Percentiles rank a stretch among this genome's conserved stretches.
Conservation (phyloP, 2,113 vertebrate genomes). For the Vombatus ursinus region DNA sequence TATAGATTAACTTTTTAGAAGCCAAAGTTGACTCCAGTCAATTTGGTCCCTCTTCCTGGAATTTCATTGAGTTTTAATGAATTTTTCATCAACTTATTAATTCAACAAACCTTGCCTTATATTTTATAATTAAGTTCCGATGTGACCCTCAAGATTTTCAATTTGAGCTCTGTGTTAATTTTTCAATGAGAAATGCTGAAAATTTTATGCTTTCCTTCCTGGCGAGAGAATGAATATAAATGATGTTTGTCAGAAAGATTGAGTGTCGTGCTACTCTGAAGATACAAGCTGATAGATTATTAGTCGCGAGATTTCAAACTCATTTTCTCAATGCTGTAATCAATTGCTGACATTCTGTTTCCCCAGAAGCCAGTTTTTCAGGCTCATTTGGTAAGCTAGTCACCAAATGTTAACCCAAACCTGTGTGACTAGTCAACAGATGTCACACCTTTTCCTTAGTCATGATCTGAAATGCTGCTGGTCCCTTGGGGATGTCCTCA, state of each 20-base stretch:
- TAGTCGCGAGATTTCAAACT: constrained; percentile 68
- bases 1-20: constrained; percentile 56
- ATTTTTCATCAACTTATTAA: constrained; percentile 76
- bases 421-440: constrained; percentile 42
- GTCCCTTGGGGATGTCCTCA: neutral
- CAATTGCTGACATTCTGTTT: constrained; percentile 67
- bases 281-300: constrained; percentile 72
- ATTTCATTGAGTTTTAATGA: constrained; percentile 70
- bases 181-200: constrained; percentile 72
- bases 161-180: constrained; percentile 69
- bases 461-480: neutral
- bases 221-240: constrained; percentile 63
- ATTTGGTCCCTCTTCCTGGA: neutral
- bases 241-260: constrained; percentile 68
- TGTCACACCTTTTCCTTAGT: constrained; percentile 49
- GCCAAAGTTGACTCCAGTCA: constrained; percentile 38
- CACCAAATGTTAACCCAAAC: constrained; percentile 44
- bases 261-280: constrained; percentile 56
- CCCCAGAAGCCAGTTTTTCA: constrained; percentile 62
- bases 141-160: constrained; percentile 62
- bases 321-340: constrained; percentile 69
- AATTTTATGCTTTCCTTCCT: constrained; percentile 74
- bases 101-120: constrained; percentile 63
- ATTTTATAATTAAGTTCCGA: constrained; percentile 72
- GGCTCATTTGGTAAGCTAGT: constrained; percentile 56